Base-by-base conservation (phyloP, 2,797 vertebrate species). In the Sebastes steindachneri region DNA sequence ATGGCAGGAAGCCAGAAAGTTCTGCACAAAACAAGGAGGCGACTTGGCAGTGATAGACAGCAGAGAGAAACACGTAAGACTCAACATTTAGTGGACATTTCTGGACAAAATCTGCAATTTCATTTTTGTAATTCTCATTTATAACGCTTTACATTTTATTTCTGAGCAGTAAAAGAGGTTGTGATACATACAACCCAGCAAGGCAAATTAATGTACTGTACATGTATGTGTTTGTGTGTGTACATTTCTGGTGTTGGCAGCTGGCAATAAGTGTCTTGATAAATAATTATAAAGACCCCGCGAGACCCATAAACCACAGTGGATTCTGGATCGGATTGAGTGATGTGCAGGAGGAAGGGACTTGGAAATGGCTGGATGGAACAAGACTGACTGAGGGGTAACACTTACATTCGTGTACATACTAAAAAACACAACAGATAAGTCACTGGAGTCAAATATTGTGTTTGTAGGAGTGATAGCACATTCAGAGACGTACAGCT, bases 311-410 rank as follows among this genome's bases (percentile, higher is more conserved):
- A 0, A 0, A 0, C 9, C 6, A 26, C 0, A 88, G 2, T 29
- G 94, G 92, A 64, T 93, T 80, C 83, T 95, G 94, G 93, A 93
- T 95, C 1, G 95, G 94, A 26, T 66, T 95, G 68, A 93, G 19
- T 62, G 94, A 96, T 54, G 69, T 77, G 58, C 86, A 92, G 0
- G 77, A 85, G 7, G 95, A 96, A 58, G 93, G 90, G 5, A 58
- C 0, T 5, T 96, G 95, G 95, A 95, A 60, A 73, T 96, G 95
- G 95, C 25, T 89, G 69, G 86, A 95, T 82, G 87, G 90, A 69
- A 89, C 48, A 4, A 81, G 3, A 21, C 41, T 95, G 69, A 63
- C 10, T 41, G 76, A 91, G 17, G 86, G 90, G 95, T 96, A 94
- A 83, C 15, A 31, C 11, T 8, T 67, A 29, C 35, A 70, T n/a